phyloP scores from a whole-genome alignment of 2,888 invertebrate genomes.

The Pristionchus exspectatus region DNA sequence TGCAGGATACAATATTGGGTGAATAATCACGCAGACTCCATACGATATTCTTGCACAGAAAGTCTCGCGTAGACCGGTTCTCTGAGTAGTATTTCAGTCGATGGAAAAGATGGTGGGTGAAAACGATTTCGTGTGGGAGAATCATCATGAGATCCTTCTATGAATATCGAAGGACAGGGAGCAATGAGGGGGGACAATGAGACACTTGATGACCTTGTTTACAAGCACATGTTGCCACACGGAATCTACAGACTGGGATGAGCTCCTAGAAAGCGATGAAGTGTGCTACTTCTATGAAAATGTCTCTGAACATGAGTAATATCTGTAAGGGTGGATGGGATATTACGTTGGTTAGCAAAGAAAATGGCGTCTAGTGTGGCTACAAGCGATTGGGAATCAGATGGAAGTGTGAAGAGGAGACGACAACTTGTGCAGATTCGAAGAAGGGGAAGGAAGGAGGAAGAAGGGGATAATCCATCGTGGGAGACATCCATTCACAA shows the following conservation, averaged over 20 bases:
- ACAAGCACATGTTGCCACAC: background rate
- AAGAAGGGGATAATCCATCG: background rate
- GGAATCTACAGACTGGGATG: background rate
- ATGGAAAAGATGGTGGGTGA: background rate
- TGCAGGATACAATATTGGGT: background rate
- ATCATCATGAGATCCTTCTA: background rate
- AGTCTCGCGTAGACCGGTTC: background rate
- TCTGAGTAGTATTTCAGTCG: background rate
- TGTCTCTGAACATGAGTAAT: background rate
- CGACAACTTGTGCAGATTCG: background rate
- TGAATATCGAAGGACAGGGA: background rate
- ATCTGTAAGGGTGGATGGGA: background rate
- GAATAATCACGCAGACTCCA: background rate
- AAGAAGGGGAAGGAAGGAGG: background rate
- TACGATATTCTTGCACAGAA: background rate
- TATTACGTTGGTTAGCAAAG: background rate
- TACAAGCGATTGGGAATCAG: slow-evolving; percentile 15
- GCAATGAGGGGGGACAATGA: background rate
- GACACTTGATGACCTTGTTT: background rate
- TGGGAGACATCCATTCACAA: background rate
- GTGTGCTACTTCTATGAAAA: background rate
- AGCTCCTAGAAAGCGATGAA: background rate
- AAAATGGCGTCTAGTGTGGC: background rate
- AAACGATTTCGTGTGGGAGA: background rate
- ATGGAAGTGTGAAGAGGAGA: background rate